Percentiles rank a stretch among this genome's conserved stretches.
These are phyloP conservation scores for Cyclopterus lumpus DNA, from an alignment of 2,797 vertebrate genomes.

Conservation along the genomic window DNA sequence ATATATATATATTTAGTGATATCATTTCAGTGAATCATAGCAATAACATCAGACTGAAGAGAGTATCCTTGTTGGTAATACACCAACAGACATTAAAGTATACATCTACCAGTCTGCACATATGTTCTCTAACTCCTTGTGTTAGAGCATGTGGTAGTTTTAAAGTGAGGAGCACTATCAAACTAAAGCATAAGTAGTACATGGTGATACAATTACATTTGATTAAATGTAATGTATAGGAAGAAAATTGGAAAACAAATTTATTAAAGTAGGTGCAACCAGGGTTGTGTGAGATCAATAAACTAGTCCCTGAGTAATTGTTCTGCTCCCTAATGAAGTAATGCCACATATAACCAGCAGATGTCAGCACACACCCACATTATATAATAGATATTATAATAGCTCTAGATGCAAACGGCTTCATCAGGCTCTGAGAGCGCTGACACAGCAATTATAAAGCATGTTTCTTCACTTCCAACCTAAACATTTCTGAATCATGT, in stretches of 20 bases:
- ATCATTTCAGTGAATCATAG: background rate
- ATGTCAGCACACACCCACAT: slow-evolving; percentile 51
- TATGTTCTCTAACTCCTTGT: background rate
- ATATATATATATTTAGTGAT: background rate
- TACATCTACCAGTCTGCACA: background rate
- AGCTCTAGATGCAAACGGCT: background rate
- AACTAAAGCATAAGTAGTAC: background rate
- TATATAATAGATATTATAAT: too few species aligned
- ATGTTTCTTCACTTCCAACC: background rate
- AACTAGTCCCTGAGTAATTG: background rate
- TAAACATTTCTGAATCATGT: background rate
- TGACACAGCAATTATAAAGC: slow-evolving; percentile 32
- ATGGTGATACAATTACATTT: background rate
- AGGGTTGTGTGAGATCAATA: background rate
- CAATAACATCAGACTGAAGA: background rate
- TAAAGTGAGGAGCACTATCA: background rate
- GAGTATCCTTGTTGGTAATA: background rate
- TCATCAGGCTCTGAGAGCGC: slow-evolving; percentile 3
- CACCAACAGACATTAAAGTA: background rate
- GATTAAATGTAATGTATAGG: background rate
- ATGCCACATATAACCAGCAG: slow-evolving; percentile 48
- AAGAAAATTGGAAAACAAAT: background rate
- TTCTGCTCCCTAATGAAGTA: background rate
- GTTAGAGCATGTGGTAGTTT: background rate
- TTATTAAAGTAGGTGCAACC: background rate